Conservation (phyloP, 2,888 invertebrate genomes). For the Dasysyrphus albostriatus region DNA sequence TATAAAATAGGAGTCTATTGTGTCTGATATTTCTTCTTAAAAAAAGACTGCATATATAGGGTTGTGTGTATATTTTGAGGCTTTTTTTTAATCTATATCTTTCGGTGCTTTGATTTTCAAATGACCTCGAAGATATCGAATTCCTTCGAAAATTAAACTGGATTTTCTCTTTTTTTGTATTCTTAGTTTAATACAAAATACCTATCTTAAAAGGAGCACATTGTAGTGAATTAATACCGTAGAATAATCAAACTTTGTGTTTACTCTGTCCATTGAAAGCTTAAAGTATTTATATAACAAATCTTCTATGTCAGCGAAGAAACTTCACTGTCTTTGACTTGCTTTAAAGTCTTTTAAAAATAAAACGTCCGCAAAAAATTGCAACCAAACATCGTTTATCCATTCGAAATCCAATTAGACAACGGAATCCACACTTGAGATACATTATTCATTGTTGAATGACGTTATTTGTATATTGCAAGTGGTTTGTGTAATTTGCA, state of each 20-base stretch:
- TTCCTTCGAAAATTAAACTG: constrained; percentile 33
- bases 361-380: constrained; percentile 36
- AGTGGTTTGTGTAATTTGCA: constrained; percentile 24
- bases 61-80: constrained; percentile 28
- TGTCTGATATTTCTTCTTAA: constrained; percentile 8
- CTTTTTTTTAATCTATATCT: constrained; percentile 33
- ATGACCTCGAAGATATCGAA: constrained; percentile 62
- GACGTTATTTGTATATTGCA: constrained; percentile 41
- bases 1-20: constrained; percentile 53
- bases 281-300: constrained; percentile 28
- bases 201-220: background rate
- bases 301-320: constrained; percentile 33
- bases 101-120: constrained; percentile 39
- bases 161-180: constrained; percentile 19
- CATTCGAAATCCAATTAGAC: constrained; percentile 59
- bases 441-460: constrained; percentile 55
- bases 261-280: background rate
- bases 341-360: constrained; percentile 9
- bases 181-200: background rate
- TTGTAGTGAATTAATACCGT: background rate
- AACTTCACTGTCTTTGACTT: constrained; percentile 12
- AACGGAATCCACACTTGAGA: constrained; percentile 26
- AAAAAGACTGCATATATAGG: constrained; percentile 23
- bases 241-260: background rate
- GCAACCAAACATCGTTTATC: constrained; percentile 40